These are phyloP conservation scores for Pleuronectes platessa DNA, from an alignment of 2,113 vertebrate genomes.

Conservation along the genomic window DNA sequence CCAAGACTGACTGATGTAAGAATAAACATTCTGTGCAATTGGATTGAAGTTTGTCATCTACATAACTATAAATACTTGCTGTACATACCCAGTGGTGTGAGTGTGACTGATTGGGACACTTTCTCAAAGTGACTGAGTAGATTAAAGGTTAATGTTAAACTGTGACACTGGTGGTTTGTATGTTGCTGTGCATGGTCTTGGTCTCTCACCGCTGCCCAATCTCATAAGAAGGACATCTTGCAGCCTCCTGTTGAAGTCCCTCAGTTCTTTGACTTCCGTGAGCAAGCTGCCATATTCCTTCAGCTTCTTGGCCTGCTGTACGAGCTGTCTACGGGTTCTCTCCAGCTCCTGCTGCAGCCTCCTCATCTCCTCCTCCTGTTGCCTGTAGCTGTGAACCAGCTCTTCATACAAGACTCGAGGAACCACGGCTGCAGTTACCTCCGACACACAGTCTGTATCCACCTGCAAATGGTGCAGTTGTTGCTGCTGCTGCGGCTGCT, in stretches of 20 bases:
- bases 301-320: slow-evolving; percentile 98
- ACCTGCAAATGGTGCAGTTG: slow-evolving; percentile 69
- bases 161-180: background rate
- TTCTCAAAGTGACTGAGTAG: background rate
- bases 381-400: slow-evolving; percentile 95
- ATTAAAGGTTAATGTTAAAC: slow-evolving; percentile 18
- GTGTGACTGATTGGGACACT: background rate
- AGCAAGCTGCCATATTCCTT: slow-evolving; percentile 96
- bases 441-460: slow-evolving; percentile 72
- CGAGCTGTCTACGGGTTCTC: slow-evolving; percentile 94
- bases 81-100: background rate
- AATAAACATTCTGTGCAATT: background rate
- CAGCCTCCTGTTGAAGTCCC: slow-evolving; percentile 98
- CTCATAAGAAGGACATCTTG: slow-evolving; percentile 97
- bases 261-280: slow-evolving; percentile 97
- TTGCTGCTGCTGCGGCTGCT: slow-evolving; percentile 37
- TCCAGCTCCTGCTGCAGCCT: slow-evolving; percentile 97
- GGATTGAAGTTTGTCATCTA: background rate
- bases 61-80: background rate
- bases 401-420: slow-evolving; percentile 96
- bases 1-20: background rate
- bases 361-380: slow-evolving; percentile 97
- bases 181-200: slow-evolving; percentile 25
- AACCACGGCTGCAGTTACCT: slow-evolving; percentile 86
- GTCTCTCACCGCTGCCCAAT: slow-evolving; percentile 93